phyloP scores from a whole-genome alignment of 1,140 invertebrate species.

The Calosoma granatense region DNA sequence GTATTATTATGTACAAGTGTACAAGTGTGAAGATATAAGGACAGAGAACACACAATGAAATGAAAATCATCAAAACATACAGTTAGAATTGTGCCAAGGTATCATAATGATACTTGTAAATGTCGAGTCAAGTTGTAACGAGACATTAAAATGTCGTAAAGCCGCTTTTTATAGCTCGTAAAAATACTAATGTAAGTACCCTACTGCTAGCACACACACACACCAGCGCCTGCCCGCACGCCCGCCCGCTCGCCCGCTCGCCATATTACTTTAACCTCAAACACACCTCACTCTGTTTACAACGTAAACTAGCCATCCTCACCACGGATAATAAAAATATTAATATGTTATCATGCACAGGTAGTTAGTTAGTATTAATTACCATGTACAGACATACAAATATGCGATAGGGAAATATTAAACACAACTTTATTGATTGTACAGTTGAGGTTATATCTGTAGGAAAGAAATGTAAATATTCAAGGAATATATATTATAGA shows the following conservation, averaged over 20 bases:
- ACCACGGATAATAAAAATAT: neutral
- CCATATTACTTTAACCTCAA: too few relatives aligned
- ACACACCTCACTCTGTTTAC: too few relatives aligned
- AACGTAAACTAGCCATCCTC: neutral
- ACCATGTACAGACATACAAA: too few relatives aligned
- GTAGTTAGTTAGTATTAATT: too few relatives aligned
- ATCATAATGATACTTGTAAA: constrained; percentile 7
- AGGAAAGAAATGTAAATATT: too few relatives aligned
- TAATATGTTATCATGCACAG: too few relatives aligned
- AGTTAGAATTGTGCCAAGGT: constrained; percentile 7
- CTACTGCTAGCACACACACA: neutral
- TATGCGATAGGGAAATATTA: too few relatives aligned
- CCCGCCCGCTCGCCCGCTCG: neutral
- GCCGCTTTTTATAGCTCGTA: constrained; percentile 6
- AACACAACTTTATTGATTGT: too few relatives aligned
- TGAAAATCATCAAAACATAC: constrained; percentile 8
- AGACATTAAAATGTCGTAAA: constrained; percentile 11
- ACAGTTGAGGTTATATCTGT: too few relatives aligned
- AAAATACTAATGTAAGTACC: constrained; percentile 9
- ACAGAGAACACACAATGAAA: constrained; percentile 9
- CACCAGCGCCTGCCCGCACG: neutral
- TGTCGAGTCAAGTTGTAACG: constrained; percentile 9
- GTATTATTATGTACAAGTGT: too few relatives aligned
- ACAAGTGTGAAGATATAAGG: too few relatives aligned
- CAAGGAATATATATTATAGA: too few relatives aligned